A percentile compares a stretch with the other conserved stretches of the same genome.
Conservation (phyloP, 1,140 invertebrate genomes). For the Heliconius melpomene region DNA sequence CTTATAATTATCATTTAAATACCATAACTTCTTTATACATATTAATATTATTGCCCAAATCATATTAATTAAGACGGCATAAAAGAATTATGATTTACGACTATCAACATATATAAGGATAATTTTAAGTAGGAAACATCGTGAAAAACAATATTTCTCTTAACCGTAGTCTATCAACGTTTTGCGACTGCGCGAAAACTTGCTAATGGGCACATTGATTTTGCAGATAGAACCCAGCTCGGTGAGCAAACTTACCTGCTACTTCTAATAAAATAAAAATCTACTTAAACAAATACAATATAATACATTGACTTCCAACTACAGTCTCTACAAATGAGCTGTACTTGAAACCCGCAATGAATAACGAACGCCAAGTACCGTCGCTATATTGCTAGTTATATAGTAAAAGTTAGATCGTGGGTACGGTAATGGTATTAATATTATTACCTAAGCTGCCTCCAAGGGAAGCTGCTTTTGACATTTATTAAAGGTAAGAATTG, state of each 20-base stretch:
- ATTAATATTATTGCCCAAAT: not conserved
- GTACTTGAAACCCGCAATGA: not conserved
- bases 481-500: conserved; percentile 21
- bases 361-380: not conserved
- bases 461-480: conserved; percentile 24
- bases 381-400: not conserved
- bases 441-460: conserved; percentile 23
- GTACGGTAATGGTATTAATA: conserved; percentile 27
- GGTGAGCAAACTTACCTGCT: conserved; percentile 66
- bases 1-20: not conserved
- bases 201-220: conserved; percentile 81
- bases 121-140: conserved; percentile 40
- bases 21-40: not conserved
- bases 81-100: not conserved
- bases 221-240: conserved; percentile 80
- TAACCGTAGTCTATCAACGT: conserved; percentile 61
- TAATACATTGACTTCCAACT: not conserved
- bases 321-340: not conserved
- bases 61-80: not conserved
- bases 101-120: not conserved
- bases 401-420: conserved; percentile 22
- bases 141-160: conserved; percentile 32
- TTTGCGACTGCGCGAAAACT: conserved; percentile 80
- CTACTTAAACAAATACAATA: not conserved
- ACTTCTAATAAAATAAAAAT: conserved; percentile 31